Conservation (phyloP, 1,140 invertebrate species). For the Cotesia typhae region DNA sequence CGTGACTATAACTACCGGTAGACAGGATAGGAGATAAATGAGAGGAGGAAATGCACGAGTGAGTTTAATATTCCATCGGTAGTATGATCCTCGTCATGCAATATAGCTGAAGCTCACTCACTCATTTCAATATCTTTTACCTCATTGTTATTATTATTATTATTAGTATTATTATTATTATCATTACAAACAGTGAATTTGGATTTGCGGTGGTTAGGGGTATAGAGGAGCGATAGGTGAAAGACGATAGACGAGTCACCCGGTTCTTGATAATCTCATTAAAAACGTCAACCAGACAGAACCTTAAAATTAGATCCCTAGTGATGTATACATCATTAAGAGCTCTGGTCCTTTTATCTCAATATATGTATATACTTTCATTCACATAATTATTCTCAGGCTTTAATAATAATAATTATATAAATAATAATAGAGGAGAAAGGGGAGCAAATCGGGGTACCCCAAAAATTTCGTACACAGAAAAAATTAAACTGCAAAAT, state of each 20-base stretch:
- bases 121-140: neutral
- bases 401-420: no score
- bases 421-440: no score
- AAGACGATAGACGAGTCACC: neutral
- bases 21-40: neutral
- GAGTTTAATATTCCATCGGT: conserved; percentile 1
- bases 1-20: neutral
- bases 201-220: no score
- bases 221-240: no score
- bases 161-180: no score
- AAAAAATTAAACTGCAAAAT: no score
- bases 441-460: no score
- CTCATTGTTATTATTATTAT: no score
- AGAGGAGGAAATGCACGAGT: neutral
- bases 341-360: neutral
- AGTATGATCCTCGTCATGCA: conserved; percentile 8
- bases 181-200: no score
- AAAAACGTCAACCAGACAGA: conserved; percentile 8
- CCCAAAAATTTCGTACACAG: no score
- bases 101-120: neutral
- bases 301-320: conserved; percentile 18
- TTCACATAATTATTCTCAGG: conserved; percentile 25
- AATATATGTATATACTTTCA: conserved; percentile 6
- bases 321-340: conserved; percentile 25
- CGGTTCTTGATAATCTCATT: conserved; percentile 10